A percentile compares a stretch with the other conserved stretches of the same genome.
Evolutionary conservation across 2,113 vertebrate genomes (phyloP).

Genomic region (Suricata suricatta): DNA sequence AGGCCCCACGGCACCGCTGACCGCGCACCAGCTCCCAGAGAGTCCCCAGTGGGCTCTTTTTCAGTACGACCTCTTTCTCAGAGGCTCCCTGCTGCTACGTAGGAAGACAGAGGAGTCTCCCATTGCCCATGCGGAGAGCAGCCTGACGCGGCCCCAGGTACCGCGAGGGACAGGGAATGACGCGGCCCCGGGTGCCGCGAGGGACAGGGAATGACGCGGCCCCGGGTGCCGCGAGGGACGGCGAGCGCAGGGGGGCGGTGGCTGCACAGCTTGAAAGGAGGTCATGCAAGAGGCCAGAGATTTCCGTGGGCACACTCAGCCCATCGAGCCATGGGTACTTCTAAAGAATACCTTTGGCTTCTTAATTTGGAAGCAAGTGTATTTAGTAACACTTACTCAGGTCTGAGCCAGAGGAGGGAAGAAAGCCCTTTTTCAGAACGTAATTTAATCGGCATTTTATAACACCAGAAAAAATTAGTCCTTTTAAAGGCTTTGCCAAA

Average conservation of each 20-base stretch:
- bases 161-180: too few relatives aligned
- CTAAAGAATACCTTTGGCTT: background rate
- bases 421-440: conserved; percentile 34
- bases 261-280: background rate
- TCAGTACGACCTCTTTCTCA: background rate
- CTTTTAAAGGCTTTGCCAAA: conserved; percentile 52
- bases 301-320: background rate
- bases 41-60: background rate
- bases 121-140: background rate
- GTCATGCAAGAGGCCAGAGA: background rate
- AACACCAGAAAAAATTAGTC: background rate
- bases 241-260: background rate
- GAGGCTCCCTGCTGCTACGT: background rate
- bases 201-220: background rate
- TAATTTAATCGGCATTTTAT: conserved; percentile 36
- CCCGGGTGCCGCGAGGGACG: too few relatives aligned
- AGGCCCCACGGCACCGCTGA: rapidly evolving
- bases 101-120: background rate
- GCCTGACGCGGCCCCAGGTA: background rate
- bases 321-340: background rate
- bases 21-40: background rate
- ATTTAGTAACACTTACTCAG: background rate
- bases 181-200: too few relatives aligned
- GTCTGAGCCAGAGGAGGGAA: background rate
- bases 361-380: background rate